Evolutionary conservation across 1,140 invertebrate genomes (phyloP), one percentile per base, ranked within the genome.

Genomic region (Zaprionus taronus): DNA sequence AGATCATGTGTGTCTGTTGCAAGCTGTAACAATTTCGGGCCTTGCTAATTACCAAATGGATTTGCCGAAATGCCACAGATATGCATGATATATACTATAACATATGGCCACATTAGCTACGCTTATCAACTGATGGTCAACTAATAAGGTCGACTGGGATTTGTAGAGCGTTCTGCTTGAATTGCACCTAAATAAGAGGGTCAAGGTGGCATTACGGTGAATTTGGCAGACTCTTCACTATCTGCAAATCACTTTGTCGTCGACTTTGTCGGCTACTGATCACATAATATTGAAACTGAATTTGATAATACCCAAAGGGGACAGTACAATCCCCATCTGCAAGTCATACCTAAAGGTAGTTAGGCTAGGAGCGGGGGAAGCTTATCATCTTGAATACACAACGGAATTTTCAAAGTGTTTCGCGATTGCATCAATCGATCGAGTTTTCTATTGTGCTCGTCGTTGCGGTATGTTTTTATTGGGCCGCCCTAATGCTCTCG

Each of bases 391-490:
- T 56, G 63, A 26, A 65, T 41, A 63, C 28, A 24, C n/a, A 22
- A 20, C 17, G 34, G 51, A 47, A 56, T 63, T 57, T 53, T 38
- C 31, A n/a, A 58, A 64, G 67, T 53, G 41, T 70, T 55, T 77
- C 44, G 65, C 24, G 61, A 69, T 74, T 74, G 75, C 70, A 64
- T 60, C 75, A 80, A 73, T 62, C 57, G 53, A 63, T 24, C 47
- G 55, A 64, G 51, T 53, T 58, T 41, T 60, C 49, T 72, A 63
- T 69, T 73, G 55, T 58, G 47, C 47, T 9, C 47, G 20, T 49
- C 61, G 57, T 78, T 80, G 78, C 26, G 76, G 62, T 64, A 22
- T 57, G 36, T 72, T 72, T 79, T 79, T 65, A 67, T 75, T 67
- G 58, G 63, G 47, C 6, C 41, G 56, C 56, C 41, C 26, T 44